These are phyloP conservation scores for Hormiphora californensis DNA, from an alignment of 37 sponge, comb jelly and placozoan species.

Conservation along the genomic window DNA sequence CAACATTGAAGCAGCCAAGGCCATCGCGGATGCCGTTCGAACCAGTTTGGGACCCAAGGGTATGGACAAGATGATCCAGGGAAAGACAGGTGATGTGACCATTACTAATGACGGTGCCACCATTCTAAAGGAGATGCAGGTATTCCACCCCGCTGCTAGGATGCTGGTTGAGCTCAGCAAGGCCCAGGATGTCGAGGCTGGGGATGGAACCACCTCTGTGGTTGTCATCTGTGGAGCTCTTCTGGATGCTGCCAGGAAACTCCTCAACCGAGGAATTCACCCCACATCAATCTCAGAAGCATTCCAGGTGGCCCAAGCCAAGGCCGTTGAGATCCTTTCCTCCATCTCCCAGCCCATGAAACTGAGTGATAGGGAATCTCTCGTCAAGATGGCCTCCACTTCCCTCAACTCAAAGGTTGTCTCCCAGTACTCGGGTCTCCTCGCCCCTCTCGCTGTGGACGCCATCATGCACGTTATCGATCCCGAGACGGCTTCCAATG, in stretches of 20 bases:
- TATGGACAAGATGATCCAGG: conserved; percentile 99
- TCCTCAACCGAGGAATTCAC: conserved; percentile 84
- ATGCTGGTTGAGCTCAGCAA: conserved; percentile 99
- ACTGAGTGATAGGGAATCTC: conserved; percentile 76
- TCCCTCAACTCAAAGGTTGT: conserved; percentile 96
- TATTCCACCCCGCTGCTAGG: conserved; percentile 92
- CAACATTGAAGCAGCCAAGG: conserved; percentile 96
- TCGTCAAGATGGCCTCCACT: conserved; percentile 95
- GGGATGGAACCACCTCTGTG: conserved; percentile 97
- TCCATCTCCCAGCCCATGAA: conserved; percentile 77
- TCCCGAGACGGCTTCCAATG: conserved; percentile 84
- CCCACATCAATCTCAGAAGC: conserved; percentile 97
- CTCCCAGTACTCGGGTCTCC: conserved; percentile 86
- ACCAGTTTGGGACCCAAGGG: conserved; percentile 99
- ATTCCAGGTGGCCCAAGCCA: conserved; percentile 82
- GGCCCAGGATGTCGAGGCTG: conserved; percentile 99
- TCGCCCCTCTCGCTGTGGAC: conserved; percentile 93
- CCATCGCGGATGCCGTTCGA: conserved; percentile 94
- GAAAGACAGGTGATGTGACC: conserved; percentile 82
- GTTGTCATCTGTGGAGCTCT: conserved; percentile 93
- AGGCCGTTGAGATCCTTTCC: conserved; percentile 73
- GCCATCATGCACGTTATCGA: conserved; percentile 91
- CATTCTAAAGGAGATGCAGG: conserved; percentile 97
- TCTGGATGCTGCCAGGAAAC: conserved; percentile 73
- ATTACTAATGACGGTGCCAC: conserved; percentile 99